A percentile compares a stretch with the other conserved stretches of the same genome.
phyloP scores from a whole-genome alignment of 2,888 invertebrate species.

The Melanotus villosus region DNA sequence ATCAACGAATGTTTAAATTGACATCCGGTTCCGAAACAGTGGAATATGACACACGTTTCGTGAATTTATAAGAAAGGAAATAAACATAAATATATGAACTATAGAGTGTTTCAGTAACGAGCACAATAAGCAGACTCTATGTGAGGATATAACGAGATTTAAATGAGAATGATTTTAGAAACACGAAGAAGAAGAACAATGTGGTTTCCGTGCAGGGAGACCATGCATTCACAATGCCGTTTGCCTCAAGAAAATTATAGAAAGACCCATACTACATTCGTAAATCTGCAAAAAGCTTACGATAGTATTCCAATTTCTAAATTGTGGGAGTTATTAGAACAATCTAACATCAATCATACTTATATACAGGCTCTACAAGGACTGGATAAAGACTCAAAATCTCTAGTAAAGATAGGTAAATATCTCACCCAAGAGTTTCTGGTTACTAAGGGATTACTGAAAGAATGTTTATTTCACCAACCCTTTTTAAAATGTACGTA shows the following conservation, averaged over 20 bases:
- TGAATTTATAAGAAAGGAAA: not conserved
- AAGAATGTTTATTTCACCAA: not conserved
- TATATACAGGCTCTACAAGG: not conserved
- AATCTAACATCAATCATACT: not conserved
- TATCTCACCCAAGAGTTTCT: not conserved
- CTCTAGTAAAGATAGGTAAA: not conserved
- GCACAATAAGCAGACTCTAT: not conserved
- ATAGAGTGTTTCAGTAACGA: not conserved
- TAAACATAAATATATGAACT: not conserved
- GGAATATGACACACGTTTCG: not conserved
- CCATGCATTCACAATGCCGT: too few species aligned
- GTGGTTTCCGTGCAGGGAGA: not conserved
- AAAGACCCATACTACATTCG: not conserved
- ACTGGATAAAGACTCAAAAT: not conserved
- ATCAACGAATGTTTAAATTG: not conserved
- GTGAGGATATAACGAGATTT: not conserved
- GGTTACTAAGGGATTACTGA: not conserved
- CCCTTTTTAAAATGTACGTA: conserved; percentile 6
- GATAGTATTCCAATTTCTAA: not conserved
- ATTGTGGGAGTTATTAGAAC: not conserved
- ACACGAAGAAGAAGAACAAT: not conserved
- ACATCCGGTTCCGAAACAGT: not conserved
- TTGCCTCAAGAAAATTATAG: not conserved
- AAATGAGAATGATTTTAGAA: not conserved
- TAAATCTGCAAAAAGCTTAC: too few species aligned